Evolutionary conservation across 1,140 invertebrate species (phyloP).

Genomic region (Drosophila nannoptera): DNA sequence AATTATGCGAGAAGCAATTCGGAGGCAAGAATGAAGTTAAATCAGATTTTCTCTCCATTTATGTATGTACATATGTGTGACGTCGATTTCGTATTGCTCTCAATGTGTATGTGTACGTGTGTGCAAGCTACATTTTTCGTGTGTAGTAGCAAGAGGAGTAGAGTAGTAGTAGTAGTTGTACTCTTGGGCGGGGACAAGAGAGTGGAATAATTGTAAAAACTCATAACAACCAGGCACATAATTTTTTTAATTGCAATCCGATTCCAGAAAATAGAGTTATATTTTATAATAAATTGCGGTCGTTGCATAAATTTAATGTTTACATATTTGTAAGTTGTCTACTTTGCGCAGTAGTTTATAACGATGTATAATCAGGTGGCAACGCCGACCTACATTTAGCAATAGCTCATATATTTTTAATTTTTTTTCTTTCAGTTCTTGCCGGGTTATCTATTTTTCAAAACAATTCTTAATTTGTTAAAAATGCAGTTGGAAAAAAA

Average conservation of each 20-base stretch:
- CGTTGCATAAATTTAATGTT: constrained; percentile 73
- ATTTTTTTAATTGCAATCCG: not conserved
- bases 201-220: constrained; percentile 8
- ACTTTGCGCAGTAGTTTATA: constrained; percentile 48
- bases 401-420: constrained; percentile 14
- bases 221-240: not conserved
- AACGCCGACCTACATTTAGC: constrained; percentile 50
- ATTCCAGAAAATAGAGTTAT: not conserved
- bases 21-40: constrained; percentile 34
- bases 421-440: not conserved
- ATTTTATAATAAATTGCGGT: constrained; percentile 32
- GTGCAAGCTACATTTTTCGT: constrained; percentile 23
- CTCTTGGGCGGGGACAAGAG: constrained; percentile 45
- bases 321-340: constrained; percentile 41
- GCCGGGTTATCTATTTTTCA: constrained; percentile 15
- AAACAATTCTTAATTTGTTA: constrained; percentile 9
- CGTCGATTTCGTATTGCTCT: constrained; percentile 42
- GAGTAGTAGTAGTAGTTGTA: constrained; percentile 37
- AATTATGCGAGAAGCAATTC: constrained; percentile 66
- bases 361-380: constrained; percentile 46
- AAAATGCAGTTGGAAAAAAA: not conserved
- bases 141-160: too few species aligned
- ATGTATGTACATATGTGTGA: constrained; percentile 27
- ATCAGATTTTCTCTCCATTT: constrained; percentile 35
- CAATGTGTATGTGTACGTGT: constrained; percentile 4